Conservation (phyloP, 2,888 invertebrate genomes). For the Busseola fusca region DNA sequence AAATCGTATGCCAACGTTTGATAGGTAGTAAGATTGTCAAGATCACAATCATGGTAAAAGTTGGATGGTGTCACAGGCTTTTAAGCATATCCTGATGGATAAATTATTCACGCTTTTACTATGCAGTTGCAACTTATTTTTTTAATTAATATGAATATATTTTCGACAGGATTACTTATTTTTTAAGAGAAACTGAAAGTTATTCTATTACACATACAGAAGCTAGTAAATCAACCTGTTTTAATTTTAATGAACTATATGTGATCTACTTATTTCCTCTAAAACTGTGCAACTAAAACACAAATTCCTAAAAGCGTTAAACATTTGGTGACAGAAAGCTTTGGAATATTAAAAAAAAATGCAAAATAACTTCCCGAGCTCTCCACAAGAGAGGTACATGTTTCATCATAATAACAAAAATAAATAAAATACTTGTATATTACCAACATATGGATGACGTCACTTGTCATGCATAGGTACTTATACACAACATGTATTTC, state of each 20-base stretch:
- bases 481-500: slow-evolving; percentile 77
- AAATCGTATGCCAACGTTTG: neutral
- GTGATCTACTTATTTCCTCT: slow-evolving; percentile 52
- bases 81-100: neutral
- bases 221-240: slow-evolving; percentile 51
- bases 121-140: neutral
- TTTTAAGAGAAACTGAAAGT: slow-evolving; percentile 60
- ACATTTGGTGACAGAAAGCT: slow-evolving; percentile 84
- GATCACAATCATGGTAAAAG: neutral
- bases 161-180: neutral
- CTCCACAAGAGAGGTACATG: slow-evolving; percentile 87
- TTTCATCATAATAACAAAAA: slow-evolving; percentile 71
- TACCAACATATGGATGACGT: slow-evolving; percentile 72
- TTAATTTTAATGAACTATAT: slow-evolving; percentile 46
- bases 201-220: slow-evolving; percentile 53
- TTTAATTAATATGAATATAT: neutral
- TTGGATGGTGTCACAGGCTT: neutral
- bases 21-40: neutral
- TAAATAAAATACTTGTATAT: slow-evolving; percentile 68
- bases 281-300: slow-evolving; percentile 72
- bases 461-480: slow-evolving; percentile 77
- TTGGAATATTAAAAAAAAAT: slow-evolving; percentile 68
- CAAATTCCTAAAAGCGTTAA: slow-evolving; percentile 72
- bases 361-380: slow-evolving; percentile 86
- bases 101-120: too few relatives aligned